Evolutionary conservation across 2,113 vertebrate genomes (phyloP), one percentile per base, ranked within the genome.

Genomic region (Myotis davidii): DNA sequence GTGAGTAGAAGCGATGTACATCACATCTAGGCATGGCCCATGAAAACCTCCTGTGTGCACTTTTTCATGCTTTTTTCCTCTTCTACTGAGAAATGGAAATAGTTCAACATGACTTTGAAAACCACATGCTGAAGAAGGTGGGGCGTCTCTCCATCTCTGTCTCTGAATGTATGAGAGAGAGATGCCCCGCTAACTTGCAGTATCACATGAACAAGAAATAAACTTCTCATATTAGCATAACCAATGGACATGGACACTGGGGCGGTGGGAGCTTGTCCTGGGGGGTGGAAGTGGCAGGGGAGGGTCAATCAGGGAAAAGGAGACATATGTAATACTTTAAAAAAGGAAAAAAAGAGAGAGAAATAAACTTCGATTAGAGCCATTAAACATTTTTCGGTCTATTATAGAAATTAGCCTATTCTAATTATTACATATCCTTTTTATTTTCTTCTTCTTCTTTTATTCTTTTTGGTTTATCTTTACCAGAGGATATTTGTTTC

Each of bases 341-440:
- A 61, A 25, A 61, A 61, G 25, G 3, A 59, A 59, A 21, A 59
- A 1, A 10, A 25, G 4, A 59, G 82, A 83, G 29, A 27, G 3
- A 94, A 56, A 73, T 42, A 94, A 85, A 85, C 39, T 86, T 23
- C 18, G 21, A 17, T 37, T 94, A 90, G 25, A 88, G 42, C 25
- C 72, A 73, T 25, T 45, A 54, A 37, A 81, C 25, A 45, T 95
- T 92, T 93, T 73, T 69, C 25, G 1, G 21, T 81, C 61, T 78
- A 27, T 48, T 65, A 48, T 0, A 88, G 12, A 61, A 87, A 92
- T 67, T 27, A 78, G 81, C 34, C 29, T 94, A 12, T 86, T 7
- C 8, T 84, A 82, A 89, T 23, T 29, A 34, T 78, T 25, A 85
- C 2, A 17, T 16, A 37, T 50, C 14, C 5, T n/a, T 67, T 92